Percentiles rank a stretch among this genome's conserved stretches.
phyloP scores from a whole-genome alignment of 2,888 invertebrate genomes.

The Cosmia pyralina region DNA sequence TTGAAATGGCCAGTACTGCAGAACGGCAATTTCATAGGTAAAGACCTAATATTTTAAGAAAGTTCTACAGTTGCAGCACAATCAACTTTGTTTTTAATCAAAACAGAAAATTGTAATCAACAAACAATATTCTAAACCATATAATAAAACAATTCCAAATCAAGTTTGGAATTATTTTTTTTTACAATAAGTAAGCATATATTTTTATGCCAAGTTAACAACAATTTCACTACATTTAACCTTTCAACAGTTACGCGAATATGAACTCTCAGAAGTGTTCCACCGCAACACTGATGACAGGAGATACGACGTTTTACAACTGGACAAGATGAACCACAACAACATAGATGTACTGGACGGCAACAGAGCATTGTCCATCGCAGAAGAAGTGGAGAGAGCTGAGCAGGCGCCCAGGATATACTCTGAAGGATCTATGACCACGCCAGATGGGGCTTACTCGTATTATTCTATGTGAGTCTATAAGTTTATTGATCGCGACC shows the following conservation, averaged over 20 bases:
- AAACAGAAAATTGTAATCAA: not conserved
- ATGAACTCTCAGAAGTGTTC: constrained; percentile 96
- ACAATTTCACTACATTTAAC: not conserved
- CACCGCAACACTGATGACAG: constrained; percentile 95
- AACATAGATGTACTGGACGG: constrained; percentile 91
- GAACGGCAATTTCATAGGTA: no score
- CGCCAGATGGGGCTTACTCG: constrained; percentile 85
- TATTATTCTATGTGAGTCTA: constrained; percentile 87
- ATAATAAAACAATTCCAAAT: no score
- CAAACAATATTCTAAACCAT: not conserved
- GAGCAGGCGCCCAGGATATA: constrained; percentile 91
- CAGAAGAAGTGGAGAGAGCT: constrained; percentile 94
- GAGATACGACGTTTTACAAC: constrained; percentile 93
- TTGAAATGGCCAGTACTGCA: no score
- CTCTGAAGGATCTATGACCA: constrained; percentile 86
- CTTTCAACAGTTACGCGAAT: constrained; percentile 93
- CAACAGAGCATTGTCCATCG: constrained; percentile 93
- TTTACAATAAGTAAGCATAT: no score
- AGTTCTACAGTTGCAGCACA: not conserved
- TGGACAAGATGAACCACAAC: constrained; percentile 90
- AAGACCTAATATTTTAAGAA: not conserved
- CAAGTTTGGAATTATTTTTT: no score
- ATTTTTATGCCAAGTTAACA: no score
- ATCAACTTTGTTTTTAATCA: not conserved
- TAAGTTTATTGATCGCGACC: not conserved